A percentile compares a stretch with the other conserved stretches of the same genome.
Evolutionary conservation across 1,140 invertebrate species (phyloP).

Genomic region (Leptinotarsa undecemlineata): DNA sequence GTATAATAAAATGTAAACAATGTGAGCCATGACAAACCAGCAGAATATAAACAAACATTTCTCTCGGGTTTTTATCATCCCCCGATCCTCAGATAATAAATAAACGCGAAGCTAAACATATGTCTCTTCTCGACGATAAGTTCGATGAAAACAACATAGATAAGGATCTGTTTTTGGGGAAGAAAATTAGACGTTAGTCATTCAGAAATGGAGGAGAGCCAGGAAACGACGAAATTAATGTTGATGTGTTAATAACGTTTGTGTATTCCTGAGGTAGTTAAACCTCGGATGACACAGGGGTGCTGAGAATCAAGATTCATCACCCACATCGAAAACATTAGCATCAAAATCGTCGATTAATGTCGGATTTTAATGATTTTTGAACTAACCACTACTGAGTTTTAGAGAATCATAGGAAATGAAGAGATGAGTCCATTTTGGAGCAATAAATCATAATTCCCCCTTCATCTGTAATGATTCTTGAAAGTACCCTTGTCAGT

Average conservation of each 20-base stretch:
- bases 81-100: slow-evolving; percentile 1
- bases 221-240: slow-evolving; percentile 1
- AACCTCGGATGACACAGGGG: no score
- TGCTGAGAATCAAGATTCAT: no score
- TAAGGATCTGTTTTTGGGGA: slow-evolving; percentile 4
- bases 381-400: no score
- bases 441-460: no score
- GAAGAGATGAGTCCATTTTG: no score
- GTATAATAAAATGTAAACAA: slow-evolving; percentile 8
- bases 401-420: no score
- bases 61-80: slow-evolving; percentile 7
- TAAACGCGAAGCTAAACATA: not conserved
- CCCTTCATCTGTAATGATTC: no score
- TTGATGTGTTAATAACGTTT: slow-evolving; percentile 5
- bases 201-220: not conserved
- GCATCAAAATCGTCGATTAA: no score
- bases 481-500: no score
- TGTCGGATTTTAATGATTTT: no score
- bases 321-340: no score
- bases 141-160: slow-evolving; percentile 1
- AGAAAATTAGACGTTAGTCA: slow-evolving; percentile 2
- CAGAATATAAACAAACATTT: slow-evolving; percentile 3
- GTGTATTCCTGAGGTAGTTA: not conserved
- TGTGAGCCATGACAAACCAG: slow-evolving; percentile 1
- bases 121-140: not conserved